Percentiles rank a stretch among this genome's conserved stretches.
Conservation (phyloP, 2,113 vertebrate species). For the Nyctereutes procyonoides region DNA sequence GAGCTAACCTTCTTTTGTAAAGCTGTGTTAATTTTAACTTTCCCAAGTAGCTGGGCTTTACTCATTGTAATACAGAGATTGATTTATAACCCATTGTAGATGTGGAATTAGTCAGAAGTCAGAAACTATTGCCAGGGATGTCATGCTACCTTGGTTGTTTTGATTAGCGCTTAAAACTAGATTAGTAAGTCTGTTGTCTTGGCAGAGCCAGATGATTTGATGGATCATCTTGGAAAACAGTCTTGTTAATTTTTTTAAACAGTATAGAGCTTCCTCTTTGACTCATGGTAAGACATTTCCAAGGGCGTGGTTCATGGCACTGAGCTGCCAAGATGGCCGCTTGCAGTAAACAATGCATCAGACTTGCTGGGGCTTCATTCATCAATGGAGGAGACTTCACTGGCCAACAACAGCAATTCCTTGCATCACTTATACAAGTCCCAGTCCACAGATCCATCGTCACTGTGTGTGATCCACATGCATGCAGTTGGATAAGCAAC, state of each 20-base stretch:
- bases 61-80: not conserved
- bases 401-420: not conserved
- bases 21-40: not conserved
- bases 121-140: not conserved
- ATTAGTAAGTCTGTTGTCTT: not conserved
- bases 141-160: accelerated
- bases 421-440: accelerated
- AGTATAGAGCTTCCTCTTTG: not conserved
- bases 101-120: not conserved
- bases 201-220: not conserved
- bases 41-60: not conserved
- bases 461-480: not conserved
- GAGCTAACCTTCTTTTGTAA: not conserved
- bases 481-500: not conserved
- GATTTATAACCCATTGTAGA: not conserved
- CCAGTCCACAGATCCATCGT: not conserved
- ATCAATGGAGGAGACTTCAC: not conserved
- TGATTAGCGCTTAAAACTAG: not conserved
- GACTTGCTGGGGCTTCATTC: not conserved
- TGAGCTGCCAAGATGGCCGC: not conserved
- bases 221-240: not conserved
- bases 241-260: not conserved
- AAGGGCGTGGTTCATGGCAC: not conserved
- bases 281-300: not conserved
- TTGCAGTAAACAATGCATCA: not conserved